Evolutionary conservation across 92 coral and sea anemone species (phyloP).

Genomic region (Zoanthus sansibaricus): DNA sequence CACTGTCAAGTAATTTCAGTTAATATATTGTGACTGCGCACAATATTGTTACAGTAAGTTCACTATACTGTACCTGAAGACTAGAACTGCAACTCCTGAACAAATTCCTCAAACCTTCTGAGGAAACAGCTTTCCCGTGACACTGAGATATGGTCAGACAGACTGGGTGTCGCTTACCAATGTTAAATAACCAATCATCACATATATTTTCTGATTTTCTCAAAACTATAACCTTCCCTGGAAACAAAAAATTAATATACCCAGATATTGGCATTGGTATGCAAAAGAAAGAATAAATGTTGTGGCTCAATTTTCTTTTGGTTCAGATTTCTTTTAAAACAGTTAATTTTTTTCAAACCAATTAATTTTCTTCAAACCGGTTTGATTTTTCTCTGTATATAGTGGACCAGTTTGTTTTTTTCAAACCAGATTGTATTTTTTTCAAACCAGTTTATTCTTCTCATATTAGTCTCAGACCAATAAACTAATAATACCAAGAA

Average conservation of each 20-base stretch:
- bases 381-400: no score
- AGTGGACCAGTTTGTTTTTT: no score
- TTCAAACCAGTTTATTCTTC: no score
- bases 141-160: constrained; percentile 89
- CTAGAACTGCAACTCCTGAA: constrained; percentile 89
- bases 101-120: constrained; percentile 83
- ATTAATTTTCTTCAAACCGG: no score
- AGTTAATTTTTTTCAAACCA: no score
- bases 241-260: background rate
- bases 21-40: no score
- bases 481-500: no score
- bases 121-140: constrained; percentile 78
- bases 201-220: constrained; percentile 75
- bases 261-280: background rate
- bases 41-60: background rate
- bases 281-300: background rate
- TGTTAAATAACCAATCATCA: constrained; percentile 81
- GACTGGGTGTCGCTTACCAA: constrained; percentile 84
- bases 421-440: no score
- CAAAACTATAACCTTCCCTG: constrained; percentile 87
- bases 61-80: constrained; percentile 69
- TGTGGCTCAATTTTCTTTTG: no score
- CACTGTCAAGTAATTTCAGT: no score
- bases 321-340: no score
- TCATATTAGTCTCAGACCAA: no score